Evolutionary conservation across 1,140 invertebrate genomes (phyloP), one percentile per base, ranked within the genome.

Genomic region (Sycophila sp.): DNA sequence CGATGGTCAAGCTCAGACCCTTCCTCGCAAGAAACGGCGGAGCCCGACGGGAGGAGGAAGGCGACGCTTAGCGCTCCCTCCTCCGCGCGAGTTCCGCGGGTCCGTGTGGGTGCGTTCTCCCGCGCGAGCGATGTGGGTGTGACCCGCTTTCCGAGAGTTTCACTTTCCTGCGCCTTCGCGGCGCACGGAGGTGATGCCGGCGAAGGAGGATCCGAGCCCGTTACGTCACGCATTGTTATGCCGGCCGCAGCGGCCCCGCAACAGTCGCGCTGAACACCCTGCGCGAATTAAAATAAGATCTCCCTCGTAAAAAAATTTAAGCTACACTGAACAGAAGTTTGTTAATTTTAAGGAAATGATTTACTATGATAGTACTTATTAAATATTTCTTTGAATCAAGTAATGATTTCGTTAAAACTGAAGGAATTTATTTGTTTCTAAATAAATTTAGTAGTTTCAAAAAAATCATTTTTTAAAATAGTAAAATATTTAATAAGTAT

Each of bases 131-230:
- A 85, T 86, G 84, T 86, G 83, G 84, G 85, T 86, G 84, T 85
- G 85, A 86, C 84, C 85, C 84, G 81, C 80, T 86, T 86, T 85
- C 81, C 83, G 78, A 84, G 84, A 86, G 84, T 86, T 85, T 85
- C 85, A 86, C 85, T 85, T 85, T 85, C 83, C 83, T 85, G 83
- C 81, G 81, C 42, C 10, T 4, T 24, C 24, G 22, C 13, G 17
- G 62, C 78, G 78, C 77, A 77, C 77, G 76, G 78, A 82, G 81
- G 80, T 83, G 82, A 79, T 19, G 36, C 15, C 4, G 10, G 42
- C 30, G 79, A 80, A 83, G 76, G 83, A 85, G 82, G 82, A 86
- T 85, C 80, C 83, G 83, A 83, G 81, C 83, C 81, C 70, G 75
- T 86, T 86, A 83, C 84, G 81, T 86, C 82, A 85, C 80, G 81